phyloP scores from a whole-genome alignment of 2,888 invertebrate genomes.

The Brachypterus glaber region DNA sequence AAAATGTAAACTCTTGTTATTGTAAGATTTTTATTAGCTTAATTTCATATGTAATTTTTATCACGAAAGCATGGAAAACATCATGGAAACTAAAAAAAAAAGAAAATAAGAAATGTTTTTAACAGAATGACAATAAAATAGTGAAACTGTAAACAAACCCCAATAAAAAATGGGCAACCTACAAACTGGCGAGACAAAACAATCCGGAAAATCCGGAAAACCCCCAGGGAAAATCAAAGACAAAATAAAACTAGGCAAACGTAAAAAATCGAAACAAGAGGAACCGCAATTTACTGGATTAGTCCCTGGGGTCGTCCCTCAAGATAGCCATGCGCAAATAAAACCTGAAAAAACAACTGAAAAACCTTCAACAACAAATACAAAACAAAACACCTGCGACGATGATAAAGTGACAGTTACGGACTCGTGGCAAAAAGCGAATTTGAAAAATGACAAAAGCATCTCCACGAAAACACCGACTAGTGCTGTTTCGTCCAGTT shows the following conservation, averaged over 20 bases:
- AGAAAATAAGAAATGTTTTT: too few species aligned
- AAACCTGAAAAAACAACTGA: slow-evolving; percentile 1
- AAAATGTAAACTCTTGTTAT: too few species aligned
- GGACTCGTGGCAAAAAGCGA: slow-evolving; percentile 32
- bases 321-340: slow-evolving; percentile 7
- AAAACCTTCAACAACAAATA: background rate
- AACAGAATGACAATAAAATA: too few species aligned
- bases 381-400: too few species aligned
- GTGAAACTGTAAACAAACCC: too few species aligned
- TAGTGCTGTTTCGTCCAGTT: slow-evolving; percentile 47
- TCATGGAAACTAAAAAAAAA: too few species aligned
- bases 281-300: slow-evolving; percentile 32
- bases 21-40: too few species aligned
- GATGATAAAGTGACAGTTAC: slow-evolving; percentile 25
- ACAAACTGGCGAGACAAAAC: slow-evolving; percentile 17
- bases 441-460: slow-evolving; percentile 21
- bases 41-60: too few species aligned
- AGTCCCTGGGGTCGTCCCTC: slow-evolving; percentile 24
- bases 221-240: slow-evolving; percentile 50
- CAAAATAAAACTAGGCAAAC: slow-evolving; percentile 43
- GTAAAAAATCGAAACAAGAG: slow-evolving; percentile 36
- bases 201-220: slow-evolving; percentile 41
- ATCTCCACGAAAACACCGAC: slow-evolving; percentile 40
- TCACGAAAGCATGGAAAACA: too few species aligned
- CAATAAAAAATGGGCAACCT: slow-evolving; percentile 13